Conservation (phyloP, 2,888 invertebrate species). For the Drosophila vallismaia region DNA sequence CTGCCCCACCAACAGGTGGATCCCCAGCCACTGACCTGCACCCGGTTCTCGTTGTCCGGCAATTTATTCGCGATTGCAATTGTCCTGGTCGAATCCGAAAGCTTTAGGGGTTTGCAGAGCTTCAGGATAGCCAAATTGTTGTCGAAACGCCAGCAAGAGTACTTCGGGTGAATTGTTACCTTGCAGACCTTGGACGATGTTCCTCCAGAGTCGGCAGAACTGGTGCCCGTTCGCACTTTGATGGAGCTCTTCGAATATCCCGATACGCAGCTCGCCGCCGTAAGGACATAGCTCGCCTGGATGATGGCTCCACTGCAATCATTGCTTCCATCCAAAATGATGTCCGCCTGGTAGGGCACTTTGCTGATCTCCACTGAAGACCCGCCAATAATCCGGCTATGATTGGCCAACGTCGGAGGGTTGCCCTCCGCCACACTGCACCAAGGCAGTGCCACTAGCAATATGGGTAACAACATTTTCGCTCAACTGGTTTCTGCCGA, state of each 20-base stretch:
- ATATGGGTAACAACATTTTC: constrained; percentile 4
- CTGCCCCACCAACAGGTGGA: constrained; percentile 29
- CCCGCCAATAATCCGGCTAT: constrained; percentile 22
- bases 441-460: not conserved
- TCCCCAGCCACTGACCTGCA: constrained; percentile 26
- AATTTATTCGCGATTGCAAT: not conserved
- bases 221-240: constrained; percentile 15
- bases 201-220: constrained; percentile 5
- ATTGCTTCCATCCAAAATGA: constrained; percentile 9
- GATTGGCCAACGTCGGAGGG: not conserved
- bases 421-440: not conserved
- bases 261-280: constrained; percentile 24
- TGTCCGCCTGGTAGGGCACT: constrained; percentile 14
- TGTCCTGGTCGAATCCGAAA: not conserved
- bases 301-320: constrained; percentile 30
- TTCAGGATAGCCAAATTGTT: constrained; percentile 18
- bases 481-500: not conserved
- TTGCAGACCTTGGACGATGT: constrained; percentile 2
- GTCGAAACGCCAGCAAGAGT: constrained; percentile 10
- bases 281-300: constrained; percentile 2
- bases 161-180: not conserved
- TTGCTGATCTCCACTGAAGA: constrained; percentile 8
- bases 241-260: constrained; percentile 2
- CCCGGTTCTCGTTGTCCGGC: not conserved
- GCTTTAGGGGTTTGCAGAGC: constrained; percentile 1